Conservation (phyloP, 2,797 vertebrate species). For the Sphenodon punctatus region DNA sequence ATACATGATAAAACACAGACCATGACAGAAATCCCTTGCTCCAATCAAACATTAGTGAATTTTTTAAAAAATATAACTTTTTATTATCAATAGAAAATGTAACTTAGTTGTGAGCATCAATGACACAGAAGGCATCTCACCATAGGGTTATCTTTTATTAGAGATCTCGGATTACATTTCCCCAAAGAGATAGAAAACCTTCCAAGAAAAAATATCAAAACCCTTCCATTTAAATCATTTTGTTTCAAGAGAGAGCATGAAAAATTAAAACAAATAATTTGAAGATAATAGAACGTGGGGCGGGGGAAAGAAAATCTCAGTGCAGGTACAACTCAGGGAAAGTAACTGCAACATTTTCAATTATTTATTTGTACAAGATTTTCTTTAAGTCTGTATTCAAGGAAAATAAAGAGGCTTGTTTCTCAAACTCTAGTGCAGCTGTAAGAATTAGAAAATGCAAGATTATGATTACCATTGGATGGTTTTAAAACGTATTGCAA, state of each 20-base stretch:
- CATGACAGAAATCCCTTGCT: no score
- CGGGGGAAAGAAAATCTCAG: neutral
- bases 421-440: conserved; percentile 53
- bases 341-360: conserved; percentile 57
- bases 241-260: conserved; percentile 62
- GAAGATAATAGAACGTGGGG: conserved; percentile 33
- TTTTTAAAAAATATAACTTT: neutral
- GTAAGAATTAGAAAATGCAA: neutral
- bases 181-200: conserved; percentile 79
- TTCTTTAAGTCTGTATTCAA: conserved; percentile 48
- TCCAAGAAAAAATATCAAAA: conserved; percentile 79
- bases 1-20: conserved; percentile 11
- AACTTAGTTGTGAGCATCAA: no score
- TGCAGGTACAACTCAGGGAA: conserved; percentile 40
- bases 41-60: neutral
- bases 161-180: conserved; percentile 77
- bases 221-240: conserved; percentile 69
- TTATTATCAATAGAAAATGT: neutral
- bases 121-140: conserved; percentile 28
- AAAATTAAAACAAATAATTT: conserved; percentile 47
- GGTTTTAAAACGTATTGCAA: neutral
- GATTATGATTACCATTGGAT: neutral
- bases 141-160: conserved; percentile 77
- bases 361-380: conserved; percentile 40
- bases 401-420: conserved; percentile 47